Conservation (phyloP, 2,888 invertebrate species). For the Sericinus montela region DNA sequence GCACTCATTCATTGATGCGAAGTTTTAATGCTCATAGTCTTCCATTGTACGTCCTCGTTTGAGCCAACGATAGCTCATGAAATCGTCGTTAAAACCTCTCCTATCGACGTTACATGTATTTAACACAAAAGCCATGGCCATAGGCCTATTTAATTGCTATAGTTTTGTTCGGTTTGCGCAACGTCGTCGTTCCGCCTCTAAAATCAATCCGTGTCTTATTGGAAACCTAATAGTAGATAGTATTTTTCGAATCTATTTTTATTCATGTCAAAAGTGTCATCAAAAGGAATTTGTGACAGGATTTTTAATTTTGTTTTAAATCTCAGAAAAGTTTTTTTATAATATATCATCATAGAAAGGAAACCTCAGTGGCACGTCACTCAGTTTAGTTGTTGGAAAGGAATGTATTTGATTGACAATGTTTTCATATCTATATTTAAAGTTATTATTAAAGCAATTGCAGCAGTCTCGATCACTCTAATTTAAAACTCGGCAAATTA, state of each 20-base stretch:
- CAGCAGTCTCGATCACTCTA: neutral
- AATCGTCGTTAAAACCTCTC: neutral
- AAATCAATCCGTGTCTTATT: constrained; percentile 7
- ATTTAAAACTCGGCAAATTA: neutral
- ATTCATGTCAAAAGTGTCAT: no score
- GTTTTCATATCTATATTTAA: neutral
- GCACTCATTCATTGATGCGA: no score
- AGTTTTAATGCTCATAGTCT: no score
- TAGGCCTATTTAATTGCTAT: constrained; percentile 9
- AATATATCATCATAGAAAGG: no score
- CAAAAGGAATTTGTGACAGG: no score
- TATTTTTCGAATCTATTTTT: neutral
- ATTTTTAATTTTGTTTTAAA: no score
- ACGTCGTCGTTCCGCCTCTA: neutral
- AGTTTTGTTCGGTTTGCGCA: neutral
- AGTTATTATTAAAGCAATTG: constrained; percentile 5
- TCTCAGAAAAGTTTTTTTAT: no score
- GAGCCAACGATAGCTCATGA: no score
- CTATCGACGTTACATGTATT: neutral
- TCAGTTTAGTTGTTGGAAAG: neutral
- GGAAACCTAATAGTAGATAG: neutral
- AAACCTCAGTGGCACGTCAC: neutral
- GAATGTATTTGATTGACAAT: constrained; percentile 3
- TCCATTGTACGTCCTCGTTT: no score
- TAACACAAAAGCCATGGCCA: constrained; percentile 4